Conservation (phyloP, 2,888 invertebrate genomes). For the Euzophera pinguis region DNA sequence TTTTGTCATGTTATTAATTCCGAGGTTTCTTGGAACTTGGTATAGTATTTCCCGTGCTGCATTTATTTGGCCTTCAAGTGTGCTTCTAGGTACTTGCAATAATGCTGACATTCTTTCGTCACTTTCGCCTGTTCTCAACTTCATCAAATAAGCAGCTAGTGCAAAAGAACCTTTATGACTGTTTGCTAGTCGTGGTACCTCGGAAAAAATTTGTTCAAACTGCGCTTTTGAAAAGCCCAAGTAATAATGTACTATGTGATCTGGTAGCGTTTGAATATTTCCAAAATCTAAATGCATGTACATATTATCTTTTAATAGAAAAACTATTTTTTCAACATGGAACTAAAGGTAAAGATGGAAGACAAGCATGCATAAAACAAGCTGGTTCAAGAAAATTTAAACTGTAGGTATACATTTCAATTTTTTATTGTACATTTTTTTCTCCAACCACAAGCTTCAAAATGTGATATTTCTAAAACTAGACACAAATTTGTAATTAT, state of each 20-base stretch:
- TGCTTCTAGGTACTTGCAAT: conserved; percentile 12
- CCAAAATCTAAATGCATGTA: conserved; percentile 8
- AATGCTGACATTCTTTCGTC: conserved; percentile 16
- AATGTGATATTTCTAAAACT: too few species aligned
- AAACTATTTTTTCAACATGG: background rate
- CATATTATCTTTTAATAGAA: background rate
- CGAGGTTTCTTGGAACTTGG: too few species aligned
- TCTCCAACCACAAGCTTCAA: too few species aligned
- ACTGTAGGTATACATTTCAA: too few species aligned
- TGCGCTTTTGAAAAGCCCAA: conserved; percentile 7
- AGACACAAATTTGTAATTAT: too few species aligned
- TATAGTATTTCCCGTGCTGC: conserved; percentile 9
- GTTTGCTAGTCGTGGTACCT: background rate
- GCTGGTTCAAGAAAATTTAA: too few species aligned
- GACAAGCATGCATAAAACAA: too few species aligned
- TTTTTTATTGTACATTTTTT: too few species aligned
- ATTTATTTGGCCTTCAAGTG: conserved; percentile 9
- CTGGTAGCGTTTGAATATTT: conserved; percentile 5
- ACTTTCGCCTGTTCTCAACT: conserved; percentile 16
- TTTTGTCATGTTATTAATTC: too few species aligned
- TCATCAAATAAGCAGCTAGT: background rate
- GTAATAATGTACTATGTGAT: conserved; percentile 1
- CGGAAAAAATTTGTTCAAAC: background rate
- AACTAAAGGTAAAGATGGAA: too few species aligned
- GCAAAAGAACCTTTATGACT: conserved; percentile 13